Evolutionary conservation across 2,113 vertebrate species (phyloP).

Genomic region (Peromyscus maniculatus): DNA sequence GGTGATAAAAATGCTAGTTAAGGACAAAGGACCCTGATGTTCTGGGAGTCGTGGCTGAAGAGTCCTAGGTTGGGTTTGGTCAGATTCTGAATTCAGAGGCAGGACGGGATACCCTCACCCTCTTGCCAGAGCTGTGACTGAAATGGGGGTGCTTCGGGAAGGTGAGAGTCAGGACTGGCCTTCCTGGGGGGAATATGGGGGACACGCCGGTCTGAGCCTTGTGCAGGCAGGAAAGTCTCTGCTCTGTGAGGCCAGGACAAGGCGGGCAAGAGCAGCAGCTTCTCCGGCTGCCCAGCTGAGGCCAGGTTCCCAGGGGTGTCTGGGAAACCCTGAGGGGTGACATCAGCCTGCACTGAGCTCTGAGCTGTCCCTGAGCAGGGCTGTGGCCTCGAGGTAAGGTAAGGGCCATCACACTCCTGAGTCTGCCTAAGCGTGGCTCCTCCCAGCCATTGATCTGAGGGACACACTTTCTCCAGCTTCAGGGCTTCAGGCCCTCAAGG

Average conservation of each 20-base stretch:
- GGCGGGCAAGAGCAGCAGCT: background rate
- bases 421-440: background rate
- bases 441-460: background rate
- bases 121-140: background rate
- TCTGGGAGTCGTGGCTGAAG: background rate
- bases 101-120: background rate
- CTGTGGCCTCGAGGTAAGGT: rapidly evolving
- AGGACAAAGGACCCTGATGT: background rate
- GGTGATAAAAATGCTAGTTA: background rate
- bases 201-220: background rate
- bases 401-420: background rate
- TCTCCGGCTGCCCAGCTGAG: background rate
- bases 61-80: background rate
- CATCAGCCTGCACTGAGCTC: background rate
- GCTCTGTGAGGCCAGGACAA: rapidly evolving
- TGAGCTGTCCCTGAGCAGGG: rapidly evolving
- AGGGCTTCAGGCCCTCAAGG: background rate
- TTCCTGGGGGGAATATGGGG: background rate
- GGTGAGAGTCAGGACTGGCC: background rate
- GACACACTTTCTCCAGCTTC: background rate
- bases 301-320: background rate
- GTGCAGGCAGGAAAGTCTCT: background rate
- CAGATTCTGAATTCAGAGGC: background rate
- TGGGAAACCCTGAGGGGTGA: background rate
- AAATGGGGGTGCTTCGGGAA: background rate